A percentile compares a stretch with the other conserved stretches of the same genome.
phyloP scores from a whole-genome alignment of 2,113 vertebrate genomes.

The Apodemus sylvaticus region DNA sequence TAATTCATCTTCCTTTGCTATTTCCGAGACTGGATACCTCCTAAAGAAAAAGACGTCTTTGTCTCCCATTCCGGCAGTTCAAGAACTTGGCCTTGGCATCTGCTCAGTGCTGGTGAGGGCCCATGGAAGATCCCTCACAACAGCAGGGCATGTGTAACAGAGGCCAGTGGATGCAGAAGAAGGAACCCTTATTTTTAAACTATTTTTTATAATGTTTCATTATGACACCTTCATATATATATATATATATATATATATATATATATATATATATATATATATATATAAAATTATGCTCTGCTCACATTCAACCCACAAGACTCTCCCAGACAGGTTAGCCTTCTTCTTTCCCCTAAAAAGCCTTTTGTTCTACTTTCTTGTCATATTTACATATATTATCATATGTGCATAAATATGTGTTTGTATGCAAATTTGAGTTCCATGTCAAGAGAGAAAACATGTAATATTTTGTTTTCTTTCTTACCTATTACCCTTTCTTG shows the following conservation, averaged over 20 bases:
- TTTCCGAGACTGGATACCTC: too few species aligned
- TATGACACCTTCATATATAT: not conserved
- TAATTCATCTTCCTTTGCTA: not conserved
- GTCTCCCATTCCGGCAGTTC: not conserved
- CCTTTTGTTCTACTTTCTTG: not conserved
- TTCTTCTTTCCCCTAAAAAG: not conserved
- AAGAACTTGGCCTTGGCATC: not conserved
- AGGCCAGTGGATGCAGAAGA: not conserved
- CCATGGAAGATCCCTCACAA: not conserved
- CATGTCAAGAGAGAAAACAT: too few species aligned
- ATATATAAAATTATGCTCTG: too few species aligned
- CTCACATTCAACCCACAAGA: not conserved
- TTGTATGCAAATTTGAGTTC: not conserved
- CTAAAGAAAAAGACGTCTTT: not conserved
- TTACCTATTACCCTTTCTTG: not conserved
- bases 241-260: too few species aligned
- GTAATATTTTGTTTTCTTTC: too few species aligned
- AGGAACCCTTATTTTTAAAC: not conserved
- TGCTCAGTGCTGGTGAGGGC: not conserved
- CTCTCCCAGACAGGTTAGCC: not conserved
- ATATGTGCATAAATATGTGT: not conserved
- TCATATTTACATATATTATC: not conserved
- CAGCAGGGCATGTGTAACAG: not conserved
- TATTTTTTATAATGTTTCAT: not conserved
- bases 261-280: too few species aligned